A percentile compares a stretch with the other conserved stretches of the same genome.
phyloP scores from a whole-genome alignment of 2,888 invertebrate genomes.

The Tetanocera ferruginea region DNA sequence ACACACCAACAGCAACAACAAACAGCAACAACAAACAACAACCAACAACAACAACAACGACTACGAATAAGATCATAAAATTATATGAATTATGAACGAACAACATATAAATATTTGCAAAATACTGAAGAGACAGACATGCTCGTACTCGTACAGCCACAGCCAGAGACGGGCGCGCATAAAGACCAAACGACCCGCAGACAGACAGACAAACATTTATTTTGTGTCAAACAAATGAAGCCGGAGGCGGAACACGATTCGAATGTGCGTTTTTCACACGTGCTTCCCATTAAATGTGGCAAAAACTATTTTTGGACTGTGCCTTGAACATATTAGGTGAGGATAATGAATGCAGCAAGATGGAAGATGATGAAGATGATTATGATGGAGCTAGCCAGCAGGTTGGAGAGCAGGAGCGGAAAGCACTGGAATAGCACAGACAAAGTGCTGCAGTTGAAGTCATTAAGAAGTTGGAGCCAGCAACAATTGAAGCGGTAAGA shows the following conservation, averaged over 20 bases:
- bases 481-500: conserved; percentile 24
- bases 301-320: conserved; percentile 11
- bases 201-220: conserved; percentile 37
- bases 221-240: conserved; percentile 28
- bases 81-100: conserved; percentile 26
- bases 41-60: not conserved
- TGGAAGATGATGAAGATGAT: not conserved
- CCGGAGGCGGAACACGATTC: conserved; percentile 18
- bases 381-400: not conserved
- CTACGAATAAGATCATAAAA: conserved; percentile 22
- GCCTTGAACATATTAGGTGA: not conserved
- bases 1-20: not conserved
- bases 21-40: not conserved
- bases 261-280: conserved; percentile 62
- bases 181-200: not conserved
- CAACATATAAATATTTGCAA: conserved; percentile 19
- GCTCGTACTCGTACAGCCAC: not conserved
- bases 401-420: not conserved
- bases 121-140: not conserved
- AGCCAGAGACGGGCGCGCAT: not conserved
- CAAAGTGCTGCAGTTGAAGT: not conserved
- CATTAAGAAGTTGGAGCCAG: not conserved
- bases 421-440: not conserved
- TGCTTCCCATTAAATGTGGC: conserved; percentile 57
- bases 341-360: not conserved